A percentile compares a stretch with the other conserved stretches of the same genome.
Conservation (phyloP, 1,140 invertebrate species). For the Rhopalosiphum padi region DNA sequence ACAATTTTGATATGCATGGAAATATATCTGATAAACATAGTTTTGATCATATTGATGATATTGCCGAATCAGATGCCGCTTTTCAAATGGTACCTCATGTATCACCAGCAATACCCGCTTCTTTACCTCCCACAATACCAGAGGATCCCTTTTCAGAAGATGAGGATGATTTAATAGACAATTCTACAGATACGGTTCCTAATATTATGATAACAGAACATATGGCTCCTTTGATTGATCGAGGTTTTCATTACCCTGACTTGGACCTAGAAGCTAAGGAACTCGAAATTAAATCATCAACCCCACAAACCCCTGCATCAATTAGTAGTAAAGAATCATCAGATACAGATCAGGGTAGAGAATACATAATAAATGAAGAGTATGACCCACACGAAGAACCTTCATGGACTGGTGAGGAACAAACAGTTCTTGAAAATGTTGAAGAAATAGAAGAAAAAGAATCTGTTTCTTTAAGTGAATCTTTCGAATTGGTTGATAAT, state of each 20-base stretch:
- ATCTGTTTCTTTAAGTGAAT: slow-evolving; percentile 70
- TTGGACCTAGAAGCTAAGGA: slow-evolving; percentile 63
- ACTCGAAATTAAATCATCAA: slow-evolving; percentile 61
- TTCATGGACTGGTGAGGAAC: slow-evolving; percentile 67
- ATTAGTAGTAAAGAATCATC: slow-evolving; percentile 70
- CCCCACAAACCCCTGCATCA: slow-evolving; percentile 67
- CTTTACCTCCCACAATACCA: slow-evolving; percentile 65
- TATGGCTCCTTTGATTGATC: slow-evolving; percentile 66
- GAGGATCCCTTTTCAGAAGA: slow-evolving; percentile 68
- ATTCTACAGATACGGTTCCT: slow-evolving; percentile 69
- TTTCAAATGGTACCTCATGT: slow-evolving; percentile 65
- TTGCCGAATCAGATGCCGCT: slow-evolving; percentile 67
- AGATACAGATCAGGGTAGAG: slow-evolving; percentile 70
- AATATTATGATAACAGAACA: slow-evolving; percentile 76
- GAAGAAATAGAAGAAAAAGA: slow-evolving; percentile 57
- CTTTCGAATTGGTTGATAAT: slow-evolving; percentile 82
- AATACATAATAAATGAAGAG: slow-evolving; percentile 68
- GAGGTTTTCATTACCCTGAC: slow-evolving; percentile 67
- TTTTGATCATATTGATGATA: slow-evolving; percentile 63
- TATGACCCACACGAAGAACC: slow-evolving; percentile 69
- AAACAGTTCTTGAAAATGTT: slow-evolving; percentile 64
- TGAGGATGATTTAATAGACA: slow-evolving; percentile 65
- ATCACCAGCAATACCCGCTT: slow-evolving; percentile 63
- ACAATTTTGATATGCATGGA: not conserved
- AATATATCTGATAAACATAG: slow-evolving; percentile 40